phyloP scores from a whole-genome alignment of 2,113 vertebrate species.

The Calyptommatus sinebrachiatus region DNA sequence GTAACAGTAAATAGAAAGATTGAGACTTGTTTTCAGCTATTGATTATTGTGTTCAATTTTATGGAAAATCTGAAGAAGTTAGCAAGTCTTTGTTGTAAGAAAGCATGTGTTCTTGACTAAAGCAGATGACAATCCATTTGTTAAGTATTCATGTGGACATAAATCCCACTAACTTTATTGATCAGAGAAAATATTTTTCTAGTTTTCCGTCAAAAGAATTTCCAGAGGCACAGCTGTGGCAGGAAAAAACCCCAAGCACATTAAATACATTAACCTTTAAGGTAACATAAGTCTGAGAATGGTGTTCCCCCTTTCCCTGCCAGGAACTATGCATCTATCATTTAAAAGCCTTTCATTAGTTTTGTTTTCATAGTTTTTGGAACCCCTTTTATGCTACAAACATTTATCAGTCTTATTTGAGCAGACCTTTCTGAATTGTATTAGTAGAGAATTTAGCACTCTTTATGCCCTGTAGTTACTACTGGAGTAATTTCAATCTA shows the following conservation, averaged over 20 bases:
- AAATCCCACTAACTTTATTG: background rate
- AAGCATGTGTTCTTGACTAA: background rate
- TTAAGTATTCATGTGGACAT: background rate
- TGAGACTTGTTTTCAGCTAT: background rate
- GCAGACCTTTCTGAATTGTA: background rate
- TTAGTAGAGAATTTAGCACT: background rate
- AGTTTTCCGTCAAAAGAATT: background rate
- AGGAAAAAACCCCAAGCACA: background rate
- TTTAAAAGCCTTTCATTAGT: background rate
- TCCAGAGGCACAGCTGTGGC: background rate
- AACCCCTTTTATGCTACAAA: slow-evolving; percentile 2
- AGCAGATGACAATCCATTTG: background rate
- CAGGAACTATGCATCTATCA: background rate
- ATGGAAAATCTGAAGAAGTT: background rate
- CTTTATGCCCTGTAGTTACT: slow-evolving; percentile 18
- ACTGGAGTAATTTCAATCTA: slow-evolving; percentile 42
- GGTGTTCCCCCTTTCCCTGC: background rate
- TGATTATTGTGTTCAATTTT: background rate
- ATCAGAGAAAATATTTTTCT: background rate
- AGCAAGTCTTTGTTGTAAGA: background rate
- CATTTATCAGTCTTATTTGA: background rate
- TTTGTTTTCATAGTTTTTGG: background rate
- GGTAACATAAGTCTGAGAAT: background rate
- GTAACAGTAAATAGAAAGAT: background rate
- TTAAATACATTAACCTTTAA: background rate